Evolutionary conservation across 1,140 invertebrate species (phyloP), one percentile per base, ranked within the genome.

Genomic region (Brachionus rubens): DNA sequence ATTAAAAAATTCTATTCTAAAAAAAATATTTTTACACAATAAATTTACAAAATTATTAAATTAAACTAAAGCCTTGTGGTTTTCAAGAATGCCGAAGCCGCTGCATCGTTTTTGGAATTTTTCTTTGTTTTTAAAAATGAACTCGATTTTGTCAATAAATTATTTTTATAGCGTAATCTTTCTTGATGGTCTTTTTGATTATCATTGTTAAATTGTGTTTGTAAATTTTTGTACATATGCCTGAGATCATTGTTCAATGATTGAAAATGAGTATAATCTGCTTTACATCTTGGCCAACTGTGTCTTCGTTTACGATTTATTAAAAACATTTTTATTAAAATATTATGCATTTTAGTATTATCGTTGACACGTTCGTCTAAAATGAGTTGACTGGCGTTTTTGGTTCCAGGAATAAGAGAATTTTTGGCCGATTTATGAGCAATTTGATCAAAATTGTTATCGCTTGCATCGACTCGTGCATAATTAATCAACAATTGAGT

Each of bases 271-370:
- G 33, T 14, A 65, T 65, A 65, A 14, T 65, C 59, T 65, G 40
- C 19, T 41, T 43, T 65, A 14, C 59, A 65, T 26, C 59, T 19
- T 6, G 59, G 59, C 59, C 59, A 65, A 65, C 59, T 65, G 36
- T 65, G 59, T 24, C 59, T 16, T 24, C 59, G 16, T 43, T 24
- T 65, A 0, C 59, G 59, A 43, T 43, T 65, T 19, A n/a, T 10
- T n/a, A 65, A 65, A 43, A 43, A 65, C n/a, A 43, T 43, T 12
- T 65, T 65, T 65, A 43, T 65, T n/a, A 65, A 24, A 36, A 62
- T 16, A 40, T 36, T 62, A 62, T 62, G 56, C 54, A 59, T 59
- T 36, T 59, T 36, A 6, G 14, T 40, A 19, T 59, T 33, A 7
- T 59, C 54, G 36, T n/a, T 43, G 10, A 24, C 1, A 14, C 14